A percentile compares a stretch with the other conserved stretches of the same genome.
These are phyloP conservation scores for Hephaestus fuliginosus DNA, from an alignment of 2,797 vertebrate genomes.

Conservation along the genomic window DNA sequence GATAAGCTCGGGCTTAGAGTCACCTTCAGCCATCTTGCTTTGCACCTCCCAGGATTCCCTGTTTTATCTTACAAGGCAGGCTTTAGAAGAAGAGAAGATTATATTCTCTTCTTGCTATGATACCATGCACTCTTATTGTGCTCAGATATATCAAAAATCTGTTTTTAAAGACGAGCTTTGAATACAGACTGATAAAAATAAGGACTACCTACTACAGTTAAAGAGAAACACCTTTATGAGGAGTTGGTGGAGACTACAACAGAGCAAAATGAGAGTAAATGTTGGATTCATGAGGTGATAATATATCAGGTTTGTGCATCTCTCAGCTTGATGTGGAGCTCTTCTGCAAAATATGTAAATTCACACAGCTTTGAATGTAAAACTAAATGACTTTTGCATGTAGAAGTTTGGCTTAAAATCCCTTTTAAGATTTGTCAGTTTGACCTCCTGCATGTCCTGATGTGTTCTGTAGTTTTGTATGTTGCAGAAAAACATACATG, in stretches of 20 bases:
- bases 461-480: not conserved
- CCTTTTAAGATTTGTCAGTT: too few species aligned
- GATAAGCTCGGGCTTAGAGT: slow-evolving; percentile 83
- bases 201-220: not conserved
- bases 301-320: not conserved
- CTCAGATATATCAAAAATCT: not conserved
- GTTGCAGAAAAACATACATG: not conserved
- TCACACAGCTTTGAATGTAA: not conserved
- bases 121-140: not conserved
- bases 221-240: not conserved
- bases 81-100: not conserved
- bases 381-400: not conserved
- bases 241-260: not conserved
- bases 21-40: slow-evolving; percentile 93
- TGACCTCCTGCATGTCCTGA: not conserved
- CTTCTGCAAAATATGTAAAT: not conserved
- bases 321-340: not conserved
- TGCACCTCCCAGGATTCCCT: slow-evolving; percentile 47
- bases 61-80: slow-evolving; percentile 21
- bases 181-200: not conserved
- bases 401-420: not conserved
- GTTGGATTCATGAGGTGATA: not conserved
- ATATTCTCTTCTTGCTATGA: not conserved
- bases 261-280: not conserved
- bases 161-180: not conserved